Evolutionary conservation across 2,888 invertebrate species (phyloP), one percentile per base, ranked within the genome.

Genomic region (Agrochola lychnidis): DNA sequence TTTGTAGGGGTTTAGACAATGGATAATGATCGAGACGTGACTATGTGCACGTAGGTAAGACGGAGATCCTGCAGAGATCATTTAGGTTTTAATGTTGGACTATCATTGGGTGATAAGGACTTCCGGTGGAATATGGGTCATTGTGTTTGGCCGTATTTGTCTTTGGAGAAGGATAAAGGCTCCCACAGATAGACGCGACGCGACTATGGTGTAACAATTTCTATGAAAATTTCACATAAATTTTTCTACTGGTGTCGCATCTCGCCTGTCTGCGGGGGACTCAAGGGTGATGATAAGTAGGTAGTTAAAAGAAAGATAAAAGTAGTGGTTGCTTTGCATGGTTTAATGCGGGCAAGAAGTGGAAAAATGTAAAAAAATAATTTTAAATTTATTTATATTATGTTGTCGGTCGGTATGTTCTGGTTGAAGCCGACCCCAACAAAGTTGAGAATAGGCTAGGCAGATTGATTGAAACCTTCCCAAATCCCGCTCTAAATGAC

Each of bases 1-100:
- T 83, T 87, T 89, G 85, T 90, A 9, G 59, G 22, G 22, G 40
- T 3, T 2, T 40, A 53, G 79, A 89, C 88, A 89, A 89, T 89
- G 78, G 70, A 70, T 81, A 83, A 85, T 85, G 82, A 76, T 61
- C 9, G 57, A 22, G 63, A 84, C 85, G 84, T 87, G 89, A 82
- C 83, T 48, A 42, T 71, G 7, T n/a, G 16, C 86, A 80, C 83
- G 80, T 81, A 71, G 19, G 56, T 19, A 14, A 25, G 25, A 40
- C 7, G 30, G 30, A 30, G 30, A 30, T 30, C 51, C 12, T 40
- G n/a, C 1, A 5, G 30, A 48, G 45, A 62, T 51, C 36, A 19
- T 16, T 40, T 59, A 36, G 53, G 19, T 45, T 51, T 68, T 22
- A 61, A 73, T 59, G n/a, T 10, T 62, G 16, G 22, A 22, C 36